Evolutionary conservation across 1,140 invertebrate genomes (phyloP).

Genomic region (Calephelis nemesis): DNA sequence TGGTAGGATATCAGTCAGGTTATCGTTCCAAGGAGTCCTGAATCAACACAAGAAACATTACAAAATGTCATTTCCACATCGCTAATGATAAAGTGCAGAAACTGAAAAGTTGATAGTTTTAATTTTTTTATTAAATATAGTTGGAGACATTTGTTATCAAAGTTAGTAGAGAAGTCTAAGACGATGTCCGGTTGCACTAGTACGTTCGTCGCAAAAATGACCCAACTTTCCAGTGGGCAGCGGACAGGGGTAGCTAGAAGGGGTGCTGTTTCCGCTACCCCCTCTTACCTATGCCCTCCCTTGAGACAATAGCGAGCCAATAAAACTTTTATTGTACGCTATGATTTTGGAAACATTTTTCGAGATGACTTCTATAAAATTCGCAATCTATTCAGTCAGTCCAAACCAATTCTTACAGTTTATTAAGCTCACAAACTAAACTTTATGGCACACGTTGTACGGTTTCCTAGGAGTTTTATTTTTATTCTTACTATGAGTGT

Average conservation of each 20-base stretch:
- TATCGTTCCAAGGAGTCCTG: too few relatives aligned
- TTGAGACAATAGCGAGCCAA: slow-evolving; percentile 70
- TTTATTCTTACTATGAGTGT: neutral
- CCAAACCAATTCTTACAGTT: slow-evolving; percentile 53
- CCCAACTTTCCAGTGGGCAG: slow-evolving; percentile 58
- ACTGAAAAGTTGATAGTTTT: slow-evolving; percentile 8
- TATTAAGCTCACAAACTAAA: slow-evolving; percentile 51
- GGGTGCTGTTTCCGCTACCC: slow-evolving; percentile 30
- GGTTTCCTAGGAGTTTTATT: slow-evolving; percentile 2
- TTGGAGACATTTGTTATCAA: slow-evolving; percentile 27
- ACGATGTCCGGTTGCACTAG: slow-evolving; percentile 38
- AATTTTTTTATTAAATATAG: slow-evolving; percentile 13
- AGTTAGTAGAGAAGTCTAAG: slow-evolving; percentile 21
- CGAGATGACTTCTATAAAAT: slow-evolving; percentile 74
- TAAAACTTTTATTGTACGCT: slow-evolving; percentile 76
- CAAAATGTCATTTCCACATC: too few relatives aligned
- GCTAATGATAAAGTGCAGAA: neutral
- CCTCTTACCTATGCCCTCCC: slow-evolving; percentile 55
- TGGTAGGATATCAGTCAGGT: too few relatives aligned
- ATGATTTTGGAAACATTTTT: slow-evolving; percentile 75
- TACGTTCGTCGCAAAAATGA: slow-evolving; percentile 59
- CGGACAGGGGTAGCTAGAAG: slow-evolving; percentile 35
- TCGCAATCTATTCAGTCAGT: slow-evolving; percentile 67
- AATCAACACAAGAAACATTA: too few relatives aligned
- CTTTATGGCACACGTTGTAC: slow-evolving; percentile 43